Percentiles rank a stretch among this genome's conserved stretches.
Conservation (phyloP, 53 echinoderm and acorn worm genomes). For the Hippasteria phrygiana region DNA sequence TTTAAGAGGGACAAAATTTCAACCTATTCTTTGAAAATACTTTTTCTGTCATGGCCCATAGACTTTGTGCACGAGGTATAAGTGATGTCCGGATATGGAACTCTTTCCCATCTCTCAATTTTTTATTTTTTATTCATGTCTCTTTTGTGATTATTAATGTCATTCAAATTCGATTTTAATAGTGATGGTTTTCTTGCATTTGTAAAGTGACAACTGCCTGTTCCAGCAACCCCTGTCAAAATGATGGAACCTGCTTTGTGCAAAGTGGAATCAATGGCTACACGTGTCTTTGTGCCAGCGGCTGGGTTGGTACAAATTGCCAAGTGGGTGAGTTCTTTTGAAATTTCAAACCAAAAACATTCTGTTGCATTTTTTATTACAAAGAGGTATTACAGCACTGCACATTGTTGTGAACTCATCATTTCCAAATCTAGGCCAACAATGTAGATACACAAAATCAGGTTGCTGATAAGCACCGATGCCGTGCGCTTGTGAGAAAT, state of each 20-base stretch:
- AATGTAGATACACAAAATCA: not conserved
- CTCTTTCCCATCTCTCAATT: too few species aligned
- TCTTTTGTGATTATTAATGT: not conserved
- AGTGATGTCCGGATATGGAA: too few species aligned
- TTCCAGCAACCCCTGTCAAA: conserved; percentile 75
- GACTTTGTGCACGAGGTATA: too few species aligned
- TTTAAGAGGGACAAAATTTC: too few species aligned
- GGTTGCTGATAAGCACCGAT: too few species aligned
- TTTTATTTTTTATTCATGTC: not conserved
- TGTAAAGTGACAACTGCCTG: conserved; percentile 70
- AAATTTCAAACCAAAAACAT: not conserved
- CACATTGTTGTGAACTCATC: not conserved
- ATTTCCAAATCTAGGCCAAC: not conserved
- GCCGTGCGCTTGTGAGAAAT: too few species aligned
- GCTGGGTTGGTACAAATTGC: conserved; percentile 73
- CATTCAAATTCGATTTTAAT: not conserved
- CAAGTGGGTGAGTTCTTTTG: conserved; percentile 67
- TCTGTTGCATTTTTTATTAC: too few species aligned
- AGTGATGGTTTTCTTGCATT: not conserved
- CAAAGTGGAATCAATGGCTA: conserved; percentile 76
- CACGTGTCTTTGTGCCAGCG: conserved; percentile 69
- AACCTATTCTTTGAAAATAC: too few species aligned
- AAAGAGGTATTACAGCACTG: too few species aligned
- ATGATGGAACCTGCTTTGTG: conserved; percentile 69
- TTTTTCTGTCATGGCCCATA: too few species aligned